These are phyloP conservation scores for Piezodorus guildinii DNA, from an alignment of 1,140 invertebrate species.

Conservation along the genomic window DNA sequence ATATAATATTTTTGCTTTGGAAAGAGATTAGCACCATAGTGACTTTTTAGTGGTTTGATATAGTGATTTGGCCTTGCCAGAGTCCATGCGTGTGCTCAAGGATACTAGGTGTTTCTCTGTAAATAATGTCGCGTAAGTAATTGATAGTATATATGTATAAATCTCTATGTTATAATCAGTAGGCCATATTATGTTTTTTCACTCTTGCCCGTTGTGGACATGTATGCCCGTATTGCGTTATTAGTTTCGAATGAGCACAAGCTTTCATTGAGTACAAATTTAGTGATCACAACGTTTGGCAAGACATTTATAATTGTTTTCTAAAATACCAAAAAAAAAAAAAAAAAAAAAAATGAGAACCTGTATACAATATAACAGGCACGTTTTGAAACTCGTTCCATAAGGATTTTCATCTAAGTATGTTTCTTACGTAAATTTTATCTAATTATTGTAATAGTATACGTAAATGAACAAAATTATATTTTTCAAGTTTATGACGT, in stretches of 20 bases:
- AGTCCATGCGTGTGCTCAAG: constrained; percentile 19
- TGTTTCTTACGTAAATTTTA: constrained; percentile 11
- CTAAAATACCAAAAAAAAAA: neutral
- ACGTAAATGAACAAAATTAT: constrained; percentile 13
- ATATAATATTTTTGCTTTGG: neutral
- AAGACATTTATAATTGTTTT: constrained; percentile 16
- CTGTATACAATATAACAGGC: neutral
- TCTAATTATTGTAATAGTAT: constrained; percentile 15
- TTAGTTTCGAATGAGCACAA: constrained; percentile 18
- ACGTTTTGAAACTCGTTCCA: constrained; percentile 1
- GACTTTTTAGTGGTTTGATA: constrained; percentile 21
- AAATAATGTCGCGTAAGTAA: constrained; percentile 21
- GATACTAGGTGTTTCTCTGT: constrained; percentile 18
- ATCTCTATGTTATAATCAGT: constrained; percentile 10
- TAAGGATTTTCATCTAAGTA: constrained; percentile 14
- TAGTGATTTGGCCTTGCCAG: constrained; percentile 5
- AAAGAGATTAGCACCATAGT: constrained; percentile 1
- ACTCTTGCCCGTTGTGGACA: constrained; percentile 10
- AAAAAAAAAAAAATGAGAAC: neutral
- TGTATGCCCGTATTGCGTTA: constrained; percentile 6
- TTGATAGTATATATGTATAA: constrained; percentile 19
- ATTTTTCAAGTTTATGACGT: constrained; percentile 13
- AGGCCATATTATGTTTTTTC: constrained; percentile 20
- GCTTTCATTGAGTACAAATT: constrained; percentile 22
- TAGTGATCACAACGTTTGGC: constrained; percentile 15